phyloP scores from a whole-genome alignment of 2,888 invertebrate species.

The Phyllotreta cruciferae region DNA sequence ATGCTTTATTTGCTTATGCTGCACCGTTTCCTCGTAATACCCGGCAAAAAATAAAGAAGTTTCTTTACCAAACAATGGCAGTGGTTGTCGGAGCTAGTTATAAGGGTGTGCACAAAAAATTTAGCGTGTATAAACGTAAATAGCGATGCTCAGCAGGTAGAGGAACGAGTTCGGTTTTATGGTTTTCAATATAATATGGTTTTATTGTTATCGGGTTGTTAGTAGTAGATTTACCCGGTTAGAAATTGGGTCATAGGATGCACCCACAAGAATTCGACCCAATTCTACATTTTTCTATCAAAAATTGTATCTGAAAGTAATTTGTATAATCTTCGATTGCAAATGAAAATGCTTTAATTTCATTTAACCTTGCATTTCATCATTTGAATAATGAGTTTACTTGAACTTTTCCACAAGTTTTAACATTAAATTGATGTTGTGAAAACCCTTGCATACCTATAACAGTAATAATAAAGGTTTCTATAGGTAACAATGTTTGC shows the following conservation, averaged over 20 bases:
- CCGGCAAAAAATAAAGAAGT: constrained; percentile 52
- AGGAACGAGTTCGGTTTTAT: constrained; percentile 45
- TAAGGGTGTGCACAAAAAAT: constrained; percentile 48
- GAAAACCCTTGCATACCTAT: no score
- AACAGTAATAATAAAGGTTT: no score
- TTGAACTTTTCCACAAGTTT: no score
- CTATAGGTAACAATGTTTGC: no score
- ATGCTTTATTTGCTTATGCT: constrained; percentile 56
- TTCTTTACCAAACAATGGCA: constrained; percentile 35
- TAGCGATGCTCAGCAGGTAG: constrained; percentile 39
- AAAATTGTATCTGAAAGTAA: no score
- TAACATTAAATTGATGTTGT: no score
- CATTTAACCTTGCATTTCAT: no score
- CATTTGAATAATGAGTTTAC: no score
- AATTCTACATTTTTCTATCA: no score
- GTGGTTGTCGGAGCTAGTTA: constrained; percentile 14
- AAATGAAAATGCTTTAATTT: no score
- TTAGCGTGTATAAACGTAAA: constrained; percentile 45
- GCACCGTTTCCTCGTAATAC: constrained; percentile 37
- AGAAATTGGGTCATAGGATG: constrained; percentile 11
- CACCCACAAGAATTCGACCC: no score
- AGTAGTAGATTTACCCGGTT: constrained; percentile 13
- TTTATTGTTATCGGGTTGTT: constrained; percentile 28
- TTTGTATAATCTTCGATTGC: no score
- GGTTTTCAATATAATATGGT: constrained; percentile 40